Evolutionary conservation across 2,113 vertebrate species (phyloP), one percentile per base, ranked within the genome.

Genomic region (Saiga tatarica): DNA sequence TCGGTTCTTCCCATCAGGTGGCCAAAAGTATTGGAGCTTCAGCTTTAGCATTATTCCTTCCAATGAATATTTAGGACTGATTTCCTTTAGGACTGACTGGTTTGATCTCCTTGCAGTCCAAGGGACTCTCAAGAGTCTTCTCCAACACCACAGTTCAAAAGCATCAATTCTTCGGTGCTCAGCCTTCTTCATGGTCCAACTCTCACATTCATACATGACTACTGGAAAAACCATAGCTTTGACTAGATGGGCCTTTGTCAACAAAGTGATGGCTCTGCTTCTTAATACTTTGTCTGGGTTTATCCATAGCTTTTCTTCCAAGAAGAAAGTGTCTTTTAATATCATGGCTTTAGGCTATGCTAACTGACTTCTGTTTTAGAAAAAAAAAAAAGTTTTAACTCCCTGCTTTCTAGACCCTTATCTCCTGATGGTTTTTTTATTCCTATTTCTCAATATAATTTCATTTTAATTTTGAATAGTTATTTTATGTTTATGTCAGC

Each of bases 401-500:
- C 9, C 92, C 21, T 47, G 2, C 14, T 67, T 92, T 60, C 9
- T 89, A 87, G 33, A n/a, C 2, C 1, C 6, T 21, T 30, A 36
- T 10, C 7, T 62, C 42, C 19, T 11, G 16, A 15, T 28, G 21
- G 4, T 19, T 13, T 2, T 4, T 74, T 78, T 62, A 53, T 7
- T 85, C 9, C 16, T 30, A 84, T 39, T 52, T 42, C 13, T 7
- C 47, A 64, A 16, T 36, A 7, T 64, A 45, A 91, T 91, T 95
- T 93, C 45, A 93, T 67, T 92, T 95, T 67, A 86, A 79, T 86
- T 93, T 89, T 60, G 6, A 15, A 45, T 81, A 87, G 26, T 53
- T 39, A 79, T n/a, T 79, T 83, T 59, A 11, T 86, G 10, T 84
- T 84, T 94, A 83, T n/a, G 53, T 87, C n/a, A 71, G 50, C 5